phyloP scores from a whole-genome alignment of 2,113 vertebrate species.

The Aldabrachelys gigantea region DNA sequence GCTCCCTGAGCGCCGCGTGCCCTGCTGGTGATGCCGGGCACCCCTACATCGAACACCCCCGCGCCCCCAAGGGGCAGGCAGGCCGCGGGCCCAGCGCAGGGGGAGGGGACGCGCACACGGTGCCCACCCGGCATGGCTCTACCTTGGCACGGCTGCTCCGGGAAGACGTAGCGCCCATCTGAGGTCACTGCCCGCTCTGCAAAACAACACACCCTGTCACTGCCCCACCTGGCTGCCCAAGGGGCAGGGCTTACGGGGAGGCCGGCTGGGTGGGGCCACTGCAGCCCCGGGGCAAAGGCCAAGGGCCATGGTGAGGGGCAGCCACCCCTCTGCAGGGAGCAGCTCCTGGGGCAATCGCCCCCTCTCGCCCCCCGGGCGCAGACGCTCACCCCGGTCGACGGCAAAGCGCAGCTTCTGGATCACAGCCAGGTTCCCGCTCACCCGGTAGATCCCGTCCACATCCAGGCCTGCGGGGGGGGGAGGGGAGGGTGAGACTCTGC shows the following conservation, averaged over 20 bases:
- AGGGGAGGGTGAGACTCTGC: background rate
- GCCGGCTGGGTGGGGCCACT: fast-evolving
- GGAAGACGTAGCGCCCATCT: slow-evolving; percentile 92
- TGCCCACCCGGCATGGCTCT: background rate
- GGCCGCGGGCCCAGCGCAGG: too few relatives aligned
- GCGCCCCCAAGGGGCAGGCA: too few relatives aligned
- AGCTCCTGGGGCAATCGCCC: background rate
- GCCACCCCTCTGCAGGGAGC: background rate
- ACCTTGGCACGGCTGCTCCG: slow-evolving; percentile 89
- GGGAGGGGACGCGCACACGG: too few relatives aligned
- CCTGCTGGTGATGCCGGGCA: too few relatives aligned
- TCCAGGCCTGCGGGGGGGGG: slow-evolving; percentile 82
- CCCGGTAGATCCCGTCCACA: slow-evolving; percentile 92
- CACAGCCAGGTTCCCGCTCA: slow-evolving; percentile 90
- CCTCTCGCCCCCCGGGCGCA: background rate
- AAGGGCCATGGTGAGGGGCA: background rate
- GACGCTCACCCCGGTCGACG: slow-evolving; percentile 88
- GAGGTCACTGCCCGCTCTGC: slow-evolving; percentile 92
- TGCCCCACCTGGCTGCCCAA: too few relatives aligned
- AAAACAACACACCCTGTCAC: slow-evolving; percentile 48
- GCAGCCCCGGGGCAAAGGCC: background rate
- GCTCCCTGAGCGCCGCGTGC: too few relatives aligned
- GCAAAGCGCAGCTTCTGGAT: slow-evolving; percentile 93
- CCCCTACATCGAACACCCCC: background rate
- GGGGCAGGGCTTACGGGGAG: background rate